These are phyloP conservation scores for Gobionotothen gibberifrons DNA, from an alignment of 2,797 vertebrate species.

Conservation along the genomic window DNA sequence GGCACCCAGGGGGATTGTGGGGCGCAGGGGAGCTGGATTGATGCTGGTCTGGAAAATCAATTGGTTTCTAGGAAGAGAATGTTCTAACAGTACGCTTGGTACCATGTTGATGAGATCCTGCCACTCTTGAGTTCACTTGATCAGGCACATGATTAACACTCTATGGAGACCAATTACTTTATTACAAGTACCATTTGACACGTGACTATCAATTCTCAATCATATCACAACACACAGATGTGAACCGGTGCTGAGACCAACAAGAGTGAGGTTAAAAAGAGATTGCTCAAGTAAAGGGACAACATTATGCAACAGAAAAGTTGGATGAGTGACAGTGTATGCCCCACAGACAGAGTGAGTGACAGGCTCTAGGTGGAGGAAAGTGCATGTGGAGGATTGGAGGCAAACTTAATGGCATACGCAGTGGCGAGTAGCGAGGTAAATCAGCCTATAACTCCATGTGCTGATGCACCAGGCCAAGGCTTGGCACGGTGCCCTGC, in stretches of 20 bases:
- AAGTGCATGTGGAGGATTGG: conserved; percentile 29
- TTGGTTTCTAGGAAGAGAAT: conserved; percentile 18
- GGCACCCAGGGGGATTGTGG: conserved; percentile 5
- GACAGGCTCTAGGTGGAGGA: conserved; percentile 25
- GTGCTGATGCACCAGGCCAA: conserved; percentile 51
- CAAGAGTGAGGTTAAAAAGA: background rate
- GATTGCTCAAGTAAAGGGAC: conserved; percentile 1
- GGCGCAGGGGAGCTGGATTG: background rate
- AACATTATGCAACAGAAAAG: background rate
- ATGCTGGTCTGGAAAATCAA: background rate
- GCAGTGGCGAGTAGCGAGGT: conserved; percentile 51
- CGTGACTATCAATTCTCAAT: background rate
- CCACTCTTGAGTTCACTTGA: conserved; percentile 10
- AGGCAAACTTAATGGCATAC: conserved; percentile 68
- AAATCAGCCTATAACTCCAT: conserved; percentile 73
- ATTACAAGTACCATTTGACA: conserved; percentile 8
- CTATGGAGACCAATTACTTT: conserved; percentile 10
- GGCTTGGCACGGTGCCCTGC: conserved; percentile 51
- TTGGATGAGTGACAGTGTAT: conserved; percentile 17
- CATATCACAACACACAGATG: background rate
- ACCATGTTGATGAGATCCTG: conserved; percentile 19
- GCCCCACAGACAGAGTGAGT: conserved; percentile 37
- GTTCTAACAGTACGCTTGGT: background rate
- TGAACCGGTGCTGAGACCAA: background rate
- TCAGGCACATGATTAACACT: background rate